Evolutionary conservation across 2,113 vertebrate genomes (phyloP), one percentile per base, ranked within the genome.

Genomic region (Bubo scandiacus): DNA sequence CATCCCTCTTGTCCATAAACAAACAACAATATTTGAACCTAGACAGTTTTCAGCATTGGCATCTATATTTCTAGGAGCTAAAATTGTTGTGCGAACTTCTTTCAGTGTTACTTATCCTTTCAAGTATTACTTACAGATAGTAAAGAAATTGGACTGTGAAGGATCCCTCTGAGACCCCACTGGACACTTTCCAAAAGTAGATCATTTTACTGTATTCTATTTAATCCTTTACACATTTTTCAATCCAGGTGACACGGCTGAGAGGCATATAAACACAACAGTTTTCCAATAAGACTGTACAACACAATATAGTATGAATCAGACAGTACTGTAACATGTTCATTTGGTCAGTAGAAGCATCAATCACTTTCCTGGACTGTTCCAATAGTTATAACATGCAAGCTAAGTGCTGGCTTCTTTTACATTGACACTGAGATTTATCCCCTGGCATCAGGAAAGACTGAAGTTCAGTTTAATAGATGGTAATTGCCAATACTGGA

Each of bases 261-360:
- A 96, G 94, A 95, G 81, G 95, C 82, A 94, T 95, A 95, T 95
- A 96, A 96, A 96, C 85, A 97, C 92, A 96, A 96, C 90, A 94
- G 90, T 95, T 96, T 97, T 95, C 95, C 95, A 96, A 32, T 94
- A 96, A 95, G 92, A 94, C 8, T 66, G 95, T 51, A 93, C 85
- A 92, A 90, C 67, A 94, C 90, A 88, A 67, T 34, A 95, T 15
- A 95, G 85, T 19, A 94, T 77, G 75, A 95, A 95, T 73, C 82
- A 94, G 94, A 95, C 83, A 96, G 79, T 32, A 94, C 82, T 94
- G 91, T 59, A 96, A 95, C 36, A 95, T 1, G 52, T 83, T 96
- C 59, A 90, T 90, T 90, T 78, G 85, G 55, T 78, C 90, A 96
- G 81, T 73, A 94, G 75, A 95, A 86, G 75, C 27, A 94, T 45